These are phyloP conservation scores for Seira musarum DNA, from an alignment of 2,888 invertebrate genomes.

Conservation along the genomic window DNA sequence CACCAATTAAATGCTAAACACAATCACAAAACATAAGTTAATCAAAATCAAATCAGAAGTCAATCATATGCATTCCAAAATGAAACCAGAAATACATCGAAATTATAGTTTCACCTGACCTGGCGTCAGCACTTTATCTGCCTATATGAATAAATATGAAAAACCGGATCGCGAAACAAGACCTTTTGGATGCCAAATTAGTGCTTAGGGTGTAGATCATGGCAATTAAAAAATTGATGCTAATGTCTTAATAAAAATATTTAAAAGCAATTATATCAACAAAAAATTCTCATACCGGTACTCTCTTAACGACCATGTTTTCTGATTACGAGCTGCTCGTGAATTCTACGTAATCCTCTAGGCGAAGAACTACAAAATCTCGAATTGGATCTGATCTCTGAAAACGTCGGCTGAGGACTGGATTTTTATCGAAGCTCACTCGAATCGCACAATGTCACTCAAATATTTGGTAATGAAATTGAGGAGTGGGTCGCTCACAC, in stretches of 20 bases:
- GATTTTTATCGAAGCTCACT: no score
- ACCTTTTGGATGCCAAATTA: background rate
- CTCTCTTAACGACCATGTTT: conserved; percentile 59
- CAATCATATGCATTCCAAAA: no score
- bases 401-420: no score
- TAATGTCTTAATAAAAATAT: background rate
- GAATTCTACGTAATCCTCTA: no score
- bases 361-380: no score
- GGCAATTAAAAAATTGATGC: background rate
- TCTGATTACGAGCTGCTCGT: background rate
- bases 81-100: background rate
- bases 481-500: background rate
- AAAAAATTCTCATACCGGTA: conserved; percentile 50
- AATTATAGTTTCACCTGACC: no score
- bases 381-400: no score
- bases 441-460: no score
- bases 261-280: background rate
- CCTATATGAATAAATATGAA: background rate
- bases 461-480: background rate
- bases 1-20: background rate
- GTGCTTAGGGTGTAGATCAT: background rate
- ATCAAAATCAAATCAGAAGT: no score
- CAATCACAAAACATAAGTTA: background rate
- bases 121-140: no score
- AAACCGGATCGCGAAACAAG: background rate